Conservation (phyloP, 2,797 vertebrate genomes). For the Pseudomugil tenellus region DNA sequence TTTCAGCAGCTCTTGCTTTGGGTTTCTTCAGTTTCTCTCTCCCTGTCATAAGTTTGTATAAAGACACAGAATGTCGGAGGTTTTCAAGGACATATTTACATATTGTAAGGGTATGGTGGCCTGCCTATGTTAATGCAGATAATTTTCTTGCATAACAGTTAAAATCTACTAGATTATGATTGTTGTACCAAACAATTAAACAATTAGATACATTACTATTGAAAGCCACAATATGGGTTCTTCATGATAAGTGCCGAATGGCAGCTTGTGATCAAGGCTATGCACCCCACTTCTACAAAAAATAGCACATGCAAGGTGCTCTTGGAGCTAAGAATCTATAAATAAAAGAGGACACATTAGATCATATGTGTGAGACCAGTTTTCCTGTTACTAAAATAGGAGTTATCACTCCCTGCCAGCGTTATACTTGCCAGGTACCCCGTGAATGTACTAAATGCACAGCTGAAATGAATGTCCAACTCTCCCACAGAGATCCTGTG, state of each 20-base stretch:
- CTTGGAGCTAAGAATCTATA: conserved; percentile 33
- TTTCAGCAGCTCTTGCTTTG: conserved; percentile 20
- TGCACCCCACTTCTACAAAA: conserved; percentile 10
- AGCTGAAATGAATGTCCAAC: conserved; percentile 30
- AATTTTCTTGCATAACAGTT: not conserved
- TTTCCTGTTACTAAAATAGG: conserved; percentile 45
- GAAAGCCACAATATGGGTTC: not conserved
- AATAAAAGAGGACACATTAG: conserved; percentile 30
- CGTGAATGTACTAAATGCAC: conserved; percentile 35
- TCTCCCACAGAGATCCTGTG: not conserved
- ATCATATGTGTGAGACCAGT: conserved; percentile 25
- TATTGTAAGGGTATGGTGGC: not conserved
- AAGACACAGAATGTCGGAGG: not conserved
- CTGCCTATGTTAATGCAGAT: not conserved
- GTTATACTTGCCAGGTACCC: conserved; percentile 42
- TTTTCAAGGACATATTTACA: conserved; percentile 14
- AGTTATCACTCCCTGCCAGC: conserved; percentile 61
- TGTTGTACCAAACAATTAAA: not conserved
- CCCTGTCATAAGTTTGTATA: not conserved
- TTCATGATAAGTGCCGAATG: not conserved
- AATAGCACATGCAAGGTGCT: conserved; percentile 17
- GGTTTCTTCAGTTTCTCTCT: conserved; percentile 10
- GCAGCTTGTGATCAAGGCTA: conserved; percentile 1
- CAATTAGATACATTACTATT: not conserved
- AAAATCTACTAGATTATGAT: not conserved